Evolutionary conservation across 2,888 invertebrate species (phyloP).

Genomic region (Villa cingulata): DNA sequence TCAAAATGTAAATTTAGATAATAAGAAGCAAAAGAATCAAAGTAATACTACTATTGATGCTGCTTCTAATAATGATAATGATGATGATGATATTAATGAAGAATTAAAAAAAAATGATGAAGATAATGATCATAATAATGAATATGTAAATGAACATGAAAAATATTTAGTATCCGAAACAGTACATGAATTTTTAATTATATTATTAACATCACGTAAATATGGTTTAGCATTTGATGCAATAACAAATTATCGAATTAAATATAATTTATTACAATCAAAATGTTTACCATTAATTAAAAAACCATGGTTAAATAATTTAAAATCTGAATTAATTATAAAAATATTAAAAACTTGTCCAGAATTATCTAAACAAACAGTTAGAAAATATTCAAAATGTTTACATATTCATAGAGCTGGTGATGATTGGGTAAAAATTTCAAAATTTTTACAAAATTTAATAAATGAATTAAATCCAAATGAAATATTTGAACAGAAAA

Average conservation of each 20-base stretch:
- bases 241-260: constrained; percentile 34
- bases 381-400: constrained; percentile 43
- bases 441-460: constrained; percentile 21
- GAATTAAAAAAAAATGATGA: too few species aligned
- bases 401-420: constrained; percentile 41
- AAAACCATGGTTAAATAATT: constrained; percentile 54
- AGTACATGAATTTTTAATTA: constrained; percentile 55
- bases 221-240: constrained; percentile 66
- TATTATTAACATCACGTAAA: constrained; percentile 61
- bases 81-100: constrained; percentile 20
- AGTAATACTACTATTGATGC: neutral
- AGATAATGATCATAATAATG: constrained; percentile 14
- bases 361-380: constrained; percentile 51
- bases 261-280: constrained; percentile 29
- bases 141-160: constrained; percentile 28
- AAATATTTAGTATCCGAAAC: constrained; percentile 42
- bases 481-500: too few species aligned
- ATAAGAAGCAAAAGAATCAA: neutral
- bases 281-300: constrained; percentile 48
- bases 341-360: constrained; percentile 55
- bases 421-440: constrained; percentile 18
- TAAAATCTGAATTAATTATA: constrained; percentile 47
- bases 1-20: constrained; percentile 21
- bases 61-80: constrained; percentile 23
- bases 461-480: constrained; percentile 25